Percentiles rank a stretch among this genome's conserved stretches.
phyloP scores from a whole-genome alignment of 2,888 invertebrate genomes.

The Tetragonisca angustula region DNA sequence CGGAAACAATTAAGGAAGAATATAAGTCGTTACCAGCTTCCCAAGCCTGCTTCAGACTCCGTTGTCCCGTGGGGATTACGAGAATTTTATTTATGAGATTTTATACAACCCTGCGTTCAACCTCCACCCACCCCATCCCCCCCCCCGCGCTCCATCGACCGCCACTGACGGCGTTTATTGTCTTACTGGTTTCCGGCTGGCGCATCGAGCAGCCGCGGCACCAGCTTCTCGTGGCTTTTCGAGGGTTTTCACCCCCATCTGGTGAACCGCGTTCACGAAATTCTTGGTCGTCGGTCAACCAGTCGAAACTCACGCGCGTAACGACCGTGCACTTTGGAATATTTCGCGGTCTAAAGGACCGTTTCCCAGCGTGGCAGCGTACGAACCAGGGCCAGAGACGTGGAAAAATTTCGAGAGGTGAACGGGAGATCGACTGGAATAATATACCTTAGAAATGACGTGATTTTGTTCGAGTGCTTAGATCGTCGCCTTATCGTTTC shows the following conservation, averaged over 20 bases:
- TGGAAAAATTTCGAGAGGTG: conserved; percentile 62
- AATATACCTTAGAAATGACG: conserved; percentile 52
- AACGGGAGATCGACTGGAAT: conserved; percentile 42
- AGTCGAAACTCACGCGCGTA: conserved; percentile 65
- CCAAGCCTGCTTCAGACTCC: not conserved
- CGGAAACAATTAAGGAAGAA: conserved; percentile 75
- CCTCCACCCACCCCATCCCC: not conserved
- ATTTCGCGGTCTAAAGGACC: conserved; percentile 63
- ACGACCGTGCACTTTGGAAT: conserved; percentile 49
- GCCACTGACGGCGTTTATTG: conserved; percentile 74
- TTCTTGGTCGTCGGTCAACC: conserved; percentile 60
- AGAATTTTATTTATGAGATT: conserved; percentile 78
- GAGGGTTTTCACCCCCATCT: conserved; percentile 19
- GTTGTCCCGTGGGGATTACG: conserved; percentile 54
- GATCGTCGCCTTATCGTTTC: not conserved
- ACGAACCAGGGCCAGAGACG: conserved; percentile 29
- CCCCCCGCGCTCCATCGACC: conserved; percentile 30
- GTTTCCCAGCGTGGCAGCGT: not conserved
- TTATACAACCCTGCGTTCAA: not conserved
- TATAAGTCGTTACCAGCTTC: conserved; percentile 7
- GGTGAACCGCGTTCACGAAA: conserved; percentile 64
- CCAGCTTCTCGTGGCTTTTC: conserved; percentile 10
- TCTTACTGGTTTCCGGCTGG: conserved; percentile 56
- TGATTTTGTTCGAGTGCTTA: conserved; percentile 38
- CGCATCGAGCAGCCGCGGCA: conserved; percentile 19